phyloP scores from a whole-genome alignment of 1,140 invertebrate species.

The Drosophila mayri region DNA sequence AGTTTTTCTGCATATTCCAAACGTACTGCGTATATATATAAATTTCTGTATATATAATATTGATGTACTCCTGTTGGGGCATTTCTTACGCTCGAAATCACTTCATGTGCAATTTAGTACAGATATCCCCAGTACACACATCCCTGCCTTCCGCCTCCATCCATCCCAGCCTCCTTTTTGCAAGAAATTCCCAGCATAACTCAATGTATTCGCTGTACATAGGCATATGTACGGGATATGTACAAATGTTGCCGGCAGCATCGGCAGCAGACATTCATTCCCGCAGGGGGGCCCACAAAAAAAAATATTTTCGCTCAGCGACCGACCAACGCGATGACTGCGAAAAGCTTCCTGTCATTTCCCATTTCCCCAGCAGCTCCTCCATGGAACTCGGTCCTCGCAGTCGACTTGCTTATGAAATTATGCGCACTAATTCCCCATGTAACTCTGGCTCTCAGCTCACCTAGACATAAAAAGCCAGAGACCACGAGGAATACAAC shows the following conservation, averaged over 20 bases:
- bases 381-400: neutral
- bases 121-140: constrained; percentile 51
- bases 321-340: constrained; percentile 69
- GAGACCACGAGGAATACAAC: constrained; percentile 13
- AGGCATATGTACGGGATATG: constrained; percentile 49
- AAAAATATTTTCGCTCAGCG: constrained; percentile 73
- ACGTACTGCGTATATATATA: constrained; percentile 29
- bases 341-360: constrained; percentile 57
- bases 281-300: constrained; percentile 53
- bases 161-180: constrained; percentile 25
- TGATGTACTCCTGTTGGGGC: constrained; percentile 55
- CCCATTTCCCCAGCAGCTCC: constrained; percentile 13
- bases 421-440: constrained; percentile 82
- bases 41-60: constrained; percentile 50
- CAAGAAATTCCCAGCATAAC: constrained; percentile 74
- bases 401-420: constrained; percentile 65
- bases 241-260: constrained; percentile 46
- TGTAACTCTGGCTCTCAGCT: constrained; percentile 59
- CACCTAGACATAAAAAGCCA: constrained; percentile 47
- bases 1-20: constrained; percentile 74
- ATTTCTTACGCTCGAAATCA: constrained; percentile 82
- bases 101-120: constrained; percentile 80
- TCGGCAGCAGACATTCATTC: constrained; percentile 55
- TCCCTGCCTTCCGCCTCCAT: neutral
- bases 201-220: constrained; percentile 58